These are phyloP conservation scores for Novumbra hubbsi DNA, from an alignment of 2,797 vertebrate species.

Conservation along the genomic window DNA sequence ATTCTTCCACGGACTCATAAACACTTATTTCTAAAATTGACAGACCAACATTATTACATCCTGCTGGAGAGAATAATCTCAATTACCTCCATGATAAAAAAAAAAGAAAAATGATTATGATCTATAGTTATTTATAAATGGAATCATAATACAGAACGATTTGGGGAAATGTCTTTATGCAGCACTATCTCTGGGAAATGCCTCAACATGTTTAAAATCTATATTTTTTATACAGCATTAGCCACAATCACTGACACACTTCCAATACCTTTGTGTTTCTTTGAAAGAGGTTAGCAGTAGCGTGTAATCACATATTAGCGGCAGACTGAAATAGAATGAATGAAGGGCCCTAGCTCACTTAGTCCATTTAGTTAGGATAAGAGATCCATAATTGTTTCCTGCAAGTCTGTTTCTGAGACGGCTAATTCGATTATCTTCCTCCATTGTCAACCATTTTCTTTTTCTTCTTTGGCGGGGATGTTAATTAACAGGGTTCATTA, in stretches of 20 bases:
- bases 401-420: slow-evolving; percentile 39
- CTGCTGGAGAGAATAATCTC: background rate
- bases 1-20: slow-evolving; percentile 34
- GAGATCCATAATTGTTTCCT: slow-evolving; percentile 70
- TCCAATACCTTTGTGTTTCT: background rate
- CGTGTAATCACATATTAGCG: background rate
- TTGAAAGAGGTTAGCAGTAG: background rate
- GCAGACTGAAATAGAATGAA: background rate
- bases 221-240: background rate
- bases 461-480: background rate
- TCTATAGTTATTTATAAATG: background rate
- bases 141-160: background rate
- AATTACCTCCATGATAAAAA: background rate
- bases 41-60: slow-evolving; percentile 32
- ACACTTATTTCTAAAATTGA: slow-evolving; percentile 40
- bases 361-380: slow-evolving; percentile 73
- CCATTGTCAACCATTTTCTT: slow-evolving; percentile 19
- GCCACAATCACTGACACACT: slow-evolving; percentile 33
- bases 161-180: background rate
- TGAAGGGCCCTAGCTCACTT: slow-evolving; percentile 65
- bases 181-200: background rate
- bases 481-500: slow-evolving; percentile 1
- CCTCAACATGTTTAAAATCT: background rate
- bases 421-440: slow-evolving; percentile 12
- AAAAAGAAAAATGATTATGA: background rate